phyloP scores from a whole-genome alignment of 2,888 invertebrate genomes.

The Pelosia muscerda region DNA sequence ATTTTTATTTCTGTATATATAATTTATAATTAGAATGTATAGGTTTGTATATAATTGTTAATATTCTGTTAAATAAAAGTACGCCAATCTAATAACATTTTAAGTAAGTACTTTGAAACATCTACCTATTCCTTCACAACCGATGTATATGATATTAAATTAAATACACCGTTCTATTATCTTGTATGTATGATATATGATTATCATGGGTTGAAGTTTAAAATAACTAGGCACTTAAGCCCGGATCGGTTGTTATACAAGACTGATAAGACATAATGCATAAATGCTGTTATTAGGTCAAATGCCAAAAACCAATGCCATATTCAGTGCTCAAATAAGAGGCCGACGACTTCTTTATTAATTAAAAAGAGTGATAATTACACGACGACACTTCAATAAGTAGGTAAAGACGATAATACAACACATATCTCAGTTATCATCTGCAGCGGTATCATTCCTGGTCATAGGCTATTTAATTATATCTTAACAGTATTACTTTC shows the following conservation, averaged over 20 bases:
- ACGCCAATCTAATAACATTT: no score
- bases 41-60: no score
- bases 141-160: no score
- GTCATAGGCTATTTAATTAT: constrained; percentile 48
- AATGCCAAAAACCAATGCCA: neutral
- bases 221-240: neutral
- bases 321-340: constrained; percentile 14
- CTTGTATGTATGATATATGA: no score
- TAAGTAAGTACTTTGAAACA: no score
- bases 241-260: neutral
- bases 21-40: no score
- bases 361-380: constrained; percentile 24
- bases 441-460: constrained; percentile 28
- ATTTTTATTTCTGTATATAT: no score
- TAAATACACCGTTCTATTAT: no score
- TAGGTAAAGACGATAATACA: constrained; percentile 32
- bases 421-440: constrained; percentile 25
- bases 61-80: no score
- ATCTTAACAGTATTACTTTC: constrained; percentile 1
- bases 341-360: constrained; percentile 37
- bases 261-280: constrained; percentile 1
- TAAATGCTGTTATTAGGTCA: neutral
- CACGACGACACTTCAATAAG: constrained; percentile 18
- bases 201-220: neutral
- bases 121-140: no score